Evolutionary conservation across 2,888 invertebrate genomes (phyloP), one percentile per base, ranked within the genome.

Genomic region (Beris morrisii): DNA sequence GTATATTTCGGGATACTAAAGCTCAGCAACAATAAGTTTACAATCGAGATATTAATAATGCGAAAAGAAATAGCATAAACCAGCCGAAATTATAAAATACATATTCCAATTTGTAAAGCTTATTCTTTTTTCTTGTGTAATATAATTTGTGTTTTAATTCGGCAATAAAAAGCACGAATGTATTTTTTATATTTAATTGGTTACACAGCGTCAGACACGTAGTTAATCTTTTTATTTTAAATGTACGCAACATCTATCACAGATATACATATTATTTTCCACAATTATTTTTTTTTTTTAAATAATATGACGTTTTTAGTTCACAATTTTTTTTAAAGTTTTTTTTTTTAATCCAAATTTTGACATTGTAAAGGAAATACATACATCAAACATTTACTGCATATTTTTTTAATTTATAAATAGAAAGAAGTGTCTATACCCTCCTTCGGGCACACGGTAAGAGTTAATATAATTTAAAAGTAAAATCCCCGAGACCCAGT

Each of bases 211-310:
- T 32, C 61, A 32, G 48, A 59, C n/a, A 32, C 31, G 31, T 50
- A 12, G 32, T 31, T 3, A 28, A 50, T 64, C 9, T n/a, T 15
- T 64, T 52, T 52, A 31, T 52, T 54, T 64, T 54, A 22, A 54
- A 54, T 64, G 53, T 43, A 54, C 45, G 38, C 50, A 64, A 64
- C 64, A 64, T 64, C 64, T 64, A 64, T 64, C 64, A 64, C 64
- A 64, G 64, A 54, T 50, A 52, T 64, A 64, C 64, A 44, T 53
- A 30, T 46, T 46, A 31, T 28, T 46, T 59, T 59, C 46, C 15
- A n/a, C 45, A 38, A 57, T 22, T 6, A 28, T 12, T 22, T 57
- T 44, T 43, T 9, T 30, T 11, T 15, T 57, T 45, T 22, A 22
- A 22, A 22, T 22, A 22, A 22, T 22, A 22, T 22, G 22, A 22